Evolutionary conservation across 2,797 vertebrate genomes (phyloP).

Genomic region (Tauraco hartlaubi): DNA sequence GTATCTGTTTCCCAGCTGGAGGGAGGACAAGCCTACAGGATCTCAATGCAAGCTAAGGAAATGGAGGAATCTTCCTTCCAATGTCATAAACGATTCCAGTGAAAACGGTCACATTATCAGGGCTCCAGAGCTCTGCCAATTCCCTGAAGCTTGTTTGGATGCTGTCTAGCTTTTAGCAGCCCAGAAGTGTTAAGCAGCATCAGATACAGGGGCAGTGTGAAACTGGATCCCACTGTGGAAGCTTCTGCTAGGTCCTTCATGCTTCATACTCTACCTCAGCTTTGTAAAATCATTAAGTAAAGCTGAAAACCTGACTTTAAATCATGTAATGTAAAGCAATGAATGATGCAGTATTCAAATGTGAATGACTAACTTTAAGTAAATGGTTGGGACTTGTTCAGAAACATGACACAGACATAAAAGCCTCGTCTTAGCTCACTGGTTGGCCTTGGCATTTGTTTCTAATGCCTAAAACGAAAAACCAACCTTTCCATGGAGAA

Average conservation of each 20-base stretch:
- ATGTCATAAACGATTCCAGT: background rate
- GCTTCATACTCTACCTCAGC: background rate
- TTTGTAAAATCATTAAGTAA: background rate
- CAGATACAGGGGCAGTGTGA: background rate
- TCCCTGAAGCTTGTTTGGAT: background rate
- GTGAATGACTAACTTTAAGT: background rate
- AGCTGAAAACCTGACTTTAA: background rate
- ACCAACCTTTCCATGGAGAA: background rate
- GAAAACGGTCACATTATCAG: background rate
- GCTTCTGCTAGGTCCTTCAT: background rate
- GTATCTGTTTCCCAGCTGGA: accelerated
- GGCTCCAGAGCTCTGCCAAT: background rate
- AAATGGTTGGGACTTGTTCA: background rate
- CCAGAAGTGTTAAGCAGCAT: background rate
- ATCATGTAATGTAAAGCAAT: background rate
- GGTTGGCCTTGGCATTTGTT: background rate
- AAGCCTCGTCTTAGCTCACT: background rate
- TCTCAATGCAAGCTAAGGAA: background rate
- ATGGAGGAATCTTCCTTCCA: background rate
- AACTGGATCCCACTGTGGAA: background rate
- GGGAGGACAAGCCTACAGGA: background rate
- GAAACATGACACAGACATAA: background rate
- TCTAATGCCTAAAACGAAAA: constrained; percentile 18
- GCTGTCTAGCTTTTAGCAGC: background rate
- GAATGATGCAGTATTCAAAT: background rate